A percentile compares a stretch with the other conserved stretches of the same genome.
Conservation (phyloP, 2,797 vertebrate genomes). For the Alca torda region DNA sequence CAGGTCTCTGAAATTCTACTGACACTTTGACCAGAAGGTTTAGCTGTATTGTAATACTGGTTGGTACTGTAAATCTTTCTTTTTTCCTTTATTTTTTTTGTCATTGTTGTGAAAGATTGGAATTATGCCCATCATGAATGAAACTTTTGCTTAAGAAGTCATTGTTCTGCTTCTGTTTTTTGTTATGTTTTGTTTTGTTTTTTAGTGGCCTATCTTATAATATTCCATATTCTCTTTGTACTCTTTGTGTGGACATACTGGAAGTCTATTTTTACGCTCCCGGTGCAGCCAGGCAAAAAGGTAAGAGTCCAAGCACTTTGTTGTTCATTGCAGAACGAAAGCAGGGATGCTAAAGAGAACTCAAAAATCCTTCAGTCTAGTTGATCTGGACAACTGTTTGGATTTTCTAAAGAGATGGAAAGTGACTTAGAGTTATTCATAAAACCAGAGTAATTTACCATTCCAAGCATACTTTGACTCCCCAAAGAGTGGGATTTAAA, state of each 20-base stretch:
- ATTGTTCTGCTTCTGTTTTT: slow-evolving; percentile 36
- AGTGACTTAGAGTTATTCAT: neutral
- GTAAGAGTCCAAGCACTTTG: slow-evolving; percentile 70
- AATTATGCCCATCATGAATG: neutral
- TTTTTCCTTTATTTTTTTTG: neutral
- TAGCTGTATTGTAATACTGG: neutral
- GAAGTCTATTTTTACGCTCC: slow-evolving; percentile 95
- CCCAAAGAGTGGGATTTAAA: neutral
- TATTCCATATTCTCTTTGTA: slow-evolving; percentile 93
- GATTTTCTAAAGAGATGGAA: neutral
- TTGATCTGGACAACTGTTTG: neutral
- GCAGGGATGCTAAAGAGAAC: neutral
- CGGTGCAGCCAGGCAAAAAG: slow-evolving; percentile 91
- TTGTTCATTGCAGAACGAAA: neutral
- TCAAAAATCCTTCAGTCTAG: neutral
- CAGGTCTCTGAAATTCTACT: neutral
- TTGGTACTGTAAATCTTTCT: neutral
- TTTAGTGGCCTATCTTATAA: slow-evolving; percentile 89
- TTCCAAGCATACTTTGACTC: neutral
- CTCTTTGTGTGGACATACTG: slow-evolving; percentile 98
- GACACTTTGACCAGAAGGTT: neutral
- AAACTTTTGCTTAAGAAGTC: neutral
- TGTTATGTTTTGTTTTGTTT: neutral
- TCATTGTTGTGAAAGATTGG: neutral
- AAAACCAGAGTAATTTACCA: neutral